A percentile compares a stretch with the other conserved stretches of the same genome.
phyloP scores from a whole-genome alignment of 2,113 vertebrate genomes.

The Pampusana beccarii region DNA sequence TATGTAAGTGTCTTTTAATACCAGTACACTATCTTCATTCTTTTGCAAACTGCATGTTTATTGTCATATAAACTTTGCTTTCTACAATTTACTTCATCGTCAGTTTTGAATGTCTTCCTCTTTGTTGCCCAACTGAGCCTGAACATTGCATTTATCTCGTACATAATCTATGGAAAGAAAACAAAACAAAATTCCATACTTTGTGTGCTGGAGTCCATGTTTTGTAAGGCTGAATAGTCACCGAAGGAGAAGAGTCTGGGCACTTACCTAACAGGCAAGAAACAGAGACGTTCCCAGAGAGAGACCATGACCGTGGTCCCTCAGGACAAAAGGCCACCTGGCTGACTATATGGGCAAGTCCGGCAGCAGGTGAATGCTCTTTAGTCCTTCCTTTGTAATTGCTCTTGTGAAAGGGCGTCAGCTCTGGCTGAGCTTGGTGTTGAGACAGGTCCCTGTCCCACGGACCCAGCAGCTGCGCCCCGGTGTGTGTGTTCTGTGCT shows the following conservation, averaged over 20 bases:
- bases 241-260: background rate
- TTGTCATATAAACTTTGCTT: constrained; percentile 54
- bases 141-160: constrained; percentile 5
- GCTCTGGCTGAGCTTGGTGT: background rate
- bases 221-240: background rate
- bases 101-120: background rate
- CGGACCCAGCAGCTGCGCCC: accelerated
- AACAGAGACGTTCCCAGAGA: accelerated
- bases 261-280: background rate
- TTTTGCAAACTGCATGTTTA: constrained; percentile 57
- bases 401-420: background rate
- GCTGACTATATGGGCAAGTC: accelerated
- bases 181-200: background rate
- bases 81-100: constrained; percentile 15
- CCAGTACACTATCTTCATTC: constrained; percentile 13
- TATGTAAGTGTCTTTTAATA: constrained; percentile 32
- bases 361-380: too few species aligned
- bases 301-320: accelerated
- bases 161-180: background rate
- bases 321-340: background rate
- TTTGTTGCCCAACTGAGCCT: background rate
- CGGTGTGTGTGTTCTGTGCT: accelerated
- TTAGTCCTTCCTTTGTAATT: background rate
- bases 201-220: background rate
- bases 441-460: background rate